phyloP scores from a whole-genome alignment of 2,797 vertebrate genomes.

The Rhynchotus rufescens region DNA sequence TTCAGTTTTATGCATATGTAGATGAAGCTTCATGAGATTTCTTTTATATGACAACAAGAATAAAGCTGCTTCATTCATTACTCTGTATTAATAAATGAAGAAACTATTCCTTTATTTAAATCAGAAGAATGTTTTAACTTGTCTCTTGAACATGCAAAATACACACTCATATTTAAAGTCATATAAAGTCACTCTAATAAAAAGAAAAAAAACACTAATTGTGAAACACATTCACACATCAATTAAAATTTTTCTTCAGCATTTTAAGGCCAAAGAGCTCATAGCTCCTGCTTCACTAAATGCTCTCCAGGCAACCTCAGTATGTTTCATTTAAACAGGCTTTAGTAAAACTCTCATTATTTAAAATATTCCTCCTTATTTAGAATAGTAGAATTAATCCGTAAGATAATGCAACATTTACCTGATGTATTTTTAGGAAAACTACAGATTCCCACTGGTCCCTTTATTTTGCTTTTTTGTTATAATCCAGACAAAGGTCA shows the following conservation, averaged over 20 bases:
- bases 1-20: not conserved
- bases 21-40: not conserved
- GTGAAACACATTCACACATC: not conserved
- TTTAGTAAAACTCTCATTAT: not conserved
- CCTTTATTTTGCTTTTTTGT: not conserved
- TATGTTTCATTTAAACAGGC: not conserved
- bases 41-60: not conserved
- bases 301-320: not conserved
- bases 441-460: not conserved
- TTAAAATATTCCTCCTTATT: not conserved
- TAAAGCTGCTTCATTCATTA: not conserved
- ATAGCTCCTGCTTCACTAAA: not conserved
- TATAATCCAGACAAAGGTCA: not conserved
- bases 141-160: not conserved
- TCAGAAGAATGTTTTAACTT: not conserved
- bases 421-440: not conserved
- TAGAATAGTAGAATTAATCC: not conserved
- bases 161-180: not conserved
- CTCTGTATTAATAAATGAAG: not conserved
- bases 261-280: not conserved
- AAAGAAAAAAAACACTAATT: not conserved
- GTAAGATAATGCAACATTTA: not conserved
- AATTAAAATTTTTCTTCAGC: not conserved
- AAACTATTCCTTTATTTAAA: not conserved
- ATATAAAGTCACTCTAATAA: not conserved